Evolutionary conservation across 2,797 vertebrate genomes (phyloP).

Genomic region (Delichon dasypus): DNA sequence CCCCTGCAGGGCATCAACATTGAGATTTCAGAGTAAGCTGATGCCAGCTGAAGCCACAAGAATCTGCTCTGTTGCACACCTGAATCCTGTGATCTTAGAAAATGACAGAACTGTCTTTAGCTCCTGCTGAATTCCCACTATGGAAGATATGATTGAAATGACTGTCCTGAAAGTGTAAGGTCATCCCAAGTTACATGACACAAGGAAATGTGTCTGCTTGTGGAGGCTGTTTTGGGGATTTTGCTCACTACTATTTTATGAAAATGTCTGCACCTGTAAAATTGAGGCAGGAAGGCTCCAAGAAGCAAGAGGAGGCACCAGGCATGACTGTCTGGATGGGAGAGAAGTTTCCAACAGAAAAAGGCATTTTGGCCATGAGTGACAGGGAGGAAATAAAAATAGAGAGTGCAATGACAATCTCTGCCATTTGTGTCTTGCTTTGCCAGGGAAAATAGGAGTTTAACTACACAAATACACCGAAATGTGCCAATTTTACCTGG

Average conservation of each 20-base stretch:
- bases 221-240: neutral
- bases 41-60: neutral
- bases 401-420: neutral
- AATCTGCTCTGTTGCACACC: neutral
- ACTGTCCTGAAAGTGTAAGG: neutral
- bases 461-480: neutral
- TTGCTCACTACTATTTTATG: neutral
- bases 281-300: neutral
- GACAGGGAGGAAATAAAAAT: neutral
- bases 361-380: neutral
- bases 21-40: neutral
- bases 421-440: neutral
- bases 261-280: neutral
- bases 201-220: neutral
- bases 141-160: neutral
- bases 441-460: neutral
- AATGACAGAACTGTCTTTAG: neutral
- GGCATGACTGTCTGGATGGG: rapidly evolving
- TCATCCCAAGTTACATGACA: rapidly evolving
- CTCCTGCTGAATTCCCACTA: neutral
- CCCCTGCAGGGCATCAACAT: neutral
- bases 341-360: neutral
- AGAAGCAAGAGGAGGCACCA: neutral
- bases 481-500: neutral
- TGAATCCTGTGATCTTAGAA: neutral